These are phyloP conservation scores for Fregetta grallaria DNA, from an alignment of 2,113 vertebrate genomes.

Conservation along the genomic window DNA sequence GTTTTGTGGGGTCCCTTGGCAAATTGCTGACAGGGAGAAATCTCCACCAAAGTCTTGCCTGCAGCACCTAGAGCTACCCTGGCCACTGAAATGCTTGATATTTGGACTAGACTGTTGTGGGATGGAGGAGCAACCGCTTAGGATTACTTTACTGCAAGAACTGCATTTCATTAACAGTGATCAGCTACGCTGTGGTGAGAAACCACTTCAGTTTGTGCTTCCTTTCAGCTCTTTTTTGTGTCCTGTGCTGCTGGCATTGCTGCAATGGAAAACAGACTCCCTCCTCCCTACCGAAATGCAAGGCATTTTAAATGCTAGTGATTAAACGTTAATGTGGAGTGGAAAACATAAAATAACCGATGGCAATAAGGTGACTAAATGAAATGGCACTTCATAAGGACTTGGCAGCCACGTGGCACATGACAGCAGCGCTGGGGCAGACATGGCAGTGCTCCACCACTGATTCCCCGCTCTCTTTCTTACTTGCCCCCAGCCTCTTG, in stretches of 20 bases:
- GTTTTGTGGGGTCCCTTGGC: neutral
- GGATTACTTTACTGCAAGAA: neutral
- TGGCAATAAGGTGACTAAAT: neutral
- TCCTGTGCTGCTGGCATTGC: neutral
- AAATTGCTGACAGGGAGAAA: neutral
- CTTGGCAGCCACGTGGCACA: neutral
- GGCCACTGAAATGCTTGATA: neutral
- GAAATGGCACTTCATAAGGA: neutral
- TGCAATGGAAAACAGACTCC: neutral
- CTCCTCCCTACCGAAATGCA: neutral
- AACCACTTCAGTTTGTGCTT: neutral
- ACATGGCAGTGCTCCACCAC: neutral
- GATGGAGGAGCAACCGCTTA: neutral
- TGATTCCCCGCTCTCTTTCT: rapidly evolving
- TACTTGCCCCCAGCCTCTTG: neutral
- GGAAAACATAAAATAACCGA: neutral
- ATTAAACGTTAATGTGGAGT: neutral
- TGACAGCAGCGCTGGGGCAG: neutral
- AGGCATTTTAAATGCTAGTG: neutral
- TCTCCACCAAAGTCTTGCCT: neutral
- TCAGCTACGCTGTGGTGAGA: neutral
- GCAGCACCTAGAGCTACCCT: neutral
- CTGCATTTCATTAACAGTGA: neutral
- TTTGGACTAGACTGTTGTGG: neutral
- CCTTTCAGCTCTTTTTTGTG: neutral